Evolutionary conservation across 2,888 invertebrate genomes (phyloP).

Genomic region (Acronicta leporina): DNA sequence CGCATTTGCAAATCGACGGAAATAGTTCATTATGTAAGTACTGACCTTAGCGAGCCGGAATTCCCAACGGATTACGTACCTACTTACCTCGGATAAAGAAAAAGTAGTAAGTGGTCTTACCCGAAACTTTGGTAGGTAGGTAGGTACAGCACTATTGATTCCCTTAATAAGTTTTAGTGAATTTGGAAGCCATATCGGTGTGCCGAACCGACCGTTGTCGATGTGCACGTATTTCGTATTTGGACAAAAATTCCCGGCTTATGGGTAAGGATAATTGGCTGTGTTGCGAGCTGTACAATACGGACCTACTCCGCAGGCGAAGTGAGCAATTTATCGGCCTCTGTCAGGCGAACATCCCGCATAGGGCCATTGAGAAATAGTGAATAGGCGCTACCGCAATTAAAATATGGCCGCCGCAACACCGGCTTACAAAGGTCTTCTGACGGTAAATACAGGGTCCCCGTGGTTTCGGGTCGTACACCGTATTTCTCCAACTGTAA

Average conservation of each 20-base stretch:
- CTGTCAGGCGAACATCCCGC: constrained; percentile 50
- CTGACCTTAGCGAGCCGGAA: constrained; percentile 20
- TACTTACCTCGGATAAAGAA: constrained; percentile 44
- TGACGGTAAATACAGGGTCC: constrained; percentile 43
- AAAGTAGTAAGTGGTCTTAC: constrained; percentile 36
- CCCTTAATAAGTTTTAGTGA: constrained; percentile 37
- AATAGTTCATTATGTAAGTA: neutral
- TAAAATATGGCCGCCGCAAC: constrained; percentile 54
- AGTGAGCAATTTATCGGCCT: constrained; percentile 54
- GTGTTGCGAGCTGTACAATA: constrained; percentile 41
- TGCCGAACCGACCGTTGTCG: constrained; percentile 23
- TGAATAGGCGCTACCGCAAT: constrained; percentile 54
- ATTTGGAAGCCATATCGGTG: constrained; percentile 39
- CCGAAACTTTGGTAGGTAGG: constrained; percentile 38
- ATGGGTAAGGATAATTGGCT: constrained; percentile 42
- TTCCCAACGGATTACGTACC: constrained; percentile 42
- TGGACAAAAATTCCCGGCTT: constrained; percentile 50
- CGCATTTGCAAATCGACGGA: neutral
- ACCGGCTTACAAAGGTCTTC: constrained; percentile 38
- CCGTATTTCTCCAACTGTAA: constrained; percentile 37
- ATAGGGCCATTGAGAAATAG: constrained; percentile 49
- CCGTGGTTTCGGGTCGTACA: constrained; percentile 29
- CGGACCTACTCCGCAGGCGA: constrained; percentile 37
- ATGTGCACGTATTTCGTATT: constrained; percentile 42
- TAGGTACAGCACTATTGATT: constrained; percentile 18